Percentiles rank a stretch among this genome's conserved stretches.
phyloP scores from a whole-genome alignment of 1,140 invertebrate genomes.

The Drosophila azteca region DNA sequence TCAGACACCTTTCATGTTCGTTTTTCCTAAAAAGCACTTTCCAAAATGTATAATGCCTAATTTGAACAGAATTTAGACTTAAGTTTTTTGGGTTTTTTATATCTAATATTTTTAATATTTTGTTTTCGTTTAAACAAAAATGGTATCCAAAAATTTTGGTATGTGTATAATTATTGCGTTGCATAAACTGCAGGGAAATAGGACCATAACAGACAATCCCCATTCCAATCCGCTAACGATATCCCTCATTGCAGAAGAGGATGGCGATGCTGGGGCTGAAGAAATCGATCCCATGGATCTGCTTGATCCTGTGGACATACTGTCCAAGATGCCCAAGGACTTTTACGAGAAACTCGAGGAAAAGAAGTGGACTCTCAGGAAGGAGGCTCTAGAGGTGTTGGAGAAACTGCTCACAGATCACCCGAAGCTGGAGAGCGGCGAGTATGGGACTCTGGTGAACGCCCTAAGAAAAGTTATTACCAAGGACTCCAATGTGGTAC shows the following conservation, averaged over 20 bases:
- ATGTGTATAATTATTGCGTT: too few relatives aligned
- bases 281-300: constrained; percentile 96
- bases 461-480: constrained; percentile 95
- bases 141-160: too few relatives aligned
- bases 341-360: constrained; percentile 98
- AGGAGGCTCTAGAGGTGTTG: constrained; percentile 93
- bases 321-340: constrained; percentile 96
- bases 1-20: too few relatives aligned
- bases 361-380: constrained; percentile 99
- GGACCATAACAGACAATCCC: neutral
- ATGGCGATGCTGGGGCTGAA: constrained; percentile 86
- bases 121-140: neutral
- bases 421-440: constrained; percentile 95
- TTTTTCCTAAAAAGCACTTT: too few relatives aligned
- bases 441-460: constrained; percentile 95
- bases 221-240: neutral
- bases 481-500: constrained; percentile 98
- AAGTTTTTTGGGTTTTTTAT: too few relatives aligned
- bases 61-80: neutral
- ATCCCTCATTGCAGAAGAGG: constrained; percentile 61
- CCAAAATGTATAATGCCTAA: neutral
- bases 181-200: too few relatives aligned
- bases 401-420: constrained; percentile 91
- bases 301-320: constrained; percentile 95
- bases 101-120: neutral